phyloP scores from a whole-genome alignment of 1,140 invertebrate genomes.

The Melipona quadrifasciata region DNA sequence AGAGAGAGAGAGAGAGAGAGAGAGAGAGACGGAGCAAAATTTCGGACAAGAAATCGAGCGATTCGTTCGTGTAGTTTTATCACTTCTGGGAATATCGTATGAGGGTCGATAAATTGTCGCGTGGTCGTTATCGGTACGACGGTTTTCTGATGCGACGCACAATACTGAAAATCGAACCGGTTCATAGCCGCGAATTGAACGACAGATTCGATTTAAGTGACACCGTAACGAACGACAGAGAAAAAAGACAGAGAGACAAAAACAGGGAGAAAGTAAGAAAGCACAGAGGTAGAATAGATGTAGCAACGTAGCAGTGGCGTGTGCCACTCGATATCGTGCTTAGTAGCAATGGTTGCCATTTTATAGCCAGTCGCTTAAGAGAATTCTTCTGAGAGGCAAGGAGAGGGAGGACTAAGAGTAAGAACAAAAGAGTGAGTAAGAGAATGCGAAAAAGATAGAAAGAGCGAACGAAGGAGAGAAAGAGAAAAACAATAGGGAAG shows the following conservation, averaged over 20 bases:
- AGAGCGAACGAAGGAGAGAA: background rate
- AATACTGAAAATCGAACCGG: conserved; percentile 40
- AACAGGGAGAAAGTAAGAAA: conserved; percentile 19
- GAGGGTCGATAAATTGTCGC: conserved; percentile 42
- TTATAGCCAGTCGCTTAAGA: conserved; percentile 55
- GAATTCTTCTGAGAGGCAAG: conserved; percentile 39
- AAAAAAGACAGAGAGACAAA: conserved; percentile 18
- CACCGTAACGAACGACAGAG: conserved; percentile 8
- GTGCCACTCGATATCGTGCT: conserved; percentile 49
- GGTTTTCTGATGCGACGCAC: conserved; percentile 6
- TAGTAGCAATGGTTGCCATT: conserved; percentile 50
- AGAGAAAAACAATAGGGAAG: background rate
- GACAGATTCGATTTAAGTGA: conserved; percentile 4
- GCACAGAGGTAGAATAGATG: conserved; percentile 23
- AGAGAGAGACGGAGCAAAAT: background rate
- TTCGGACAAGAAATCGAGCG: conserved; percentile 6
- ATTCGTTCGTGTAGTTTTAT: conserved; percentile 10
- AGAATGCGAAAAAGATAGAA: conserved; percentile 13
- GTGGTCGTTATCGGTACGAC: conserved; percentile 31
- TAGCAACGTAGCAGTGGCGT: conserved; percentile 35
- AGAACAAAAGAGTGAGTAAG: conserved; percentile 38
- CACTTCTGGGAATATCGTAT: conserved; percentile 19
- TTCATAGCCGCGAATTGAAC: conserved; percentile 33
- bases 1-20: background rate
- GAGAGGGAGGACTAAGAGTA: conserved; percentile 40